A percentile compares a stretch with the other conserved stretches of the same genome.
Evolutionary conservation across 1,140 invertebrate genomes (phyloP).

Genomic region (Potamilus streckersoni): DNA sequence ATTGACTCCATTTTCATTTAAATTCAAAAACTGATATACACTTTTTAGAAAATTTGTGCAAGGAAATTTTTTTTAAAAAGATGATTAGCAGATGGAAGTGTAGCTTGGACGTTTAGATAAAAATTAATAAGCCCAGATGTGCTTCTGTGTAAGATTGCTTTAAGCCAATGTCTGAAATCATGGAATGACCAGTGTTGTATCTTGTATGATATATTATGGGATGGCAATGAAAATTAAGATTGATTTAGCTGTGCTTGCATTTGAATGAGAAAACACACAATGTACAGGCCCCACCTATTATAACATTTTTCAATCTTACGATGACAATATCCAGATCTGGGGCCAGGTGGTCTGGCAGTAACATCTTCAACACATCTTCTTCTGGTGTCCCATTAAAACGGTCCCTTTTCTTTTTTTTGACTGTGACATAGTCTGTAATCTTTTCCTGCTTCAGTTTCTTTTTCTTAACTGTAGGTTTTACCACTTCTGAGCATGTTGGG

Average conservation of each 20-base stretch:
- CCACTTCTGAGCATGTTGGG: too few relatives aligned
- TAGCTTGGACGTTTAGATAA: too few relatives aligned
- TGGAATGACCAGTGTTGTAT: not conserved
- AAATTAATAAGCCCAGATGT: too few relatives aligned
- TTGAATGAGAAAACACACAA: not conserved
- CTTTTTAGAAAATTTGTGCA: too few relatives aligned
- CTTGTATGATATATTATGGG: not conserved
- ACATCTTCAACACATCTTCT: slow-evolving; percentile 93
- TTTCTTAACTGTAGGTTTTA: too few relatives aligned
- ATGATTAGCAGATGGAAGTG: too few relatives aligned
- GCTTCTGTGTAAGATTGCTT: not conserved
- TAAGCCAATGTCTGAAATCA: not conserved
- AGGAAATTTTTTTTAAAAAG: too few relatives aligned
- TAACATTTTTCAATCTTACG: slow-evolving; percentile 77
- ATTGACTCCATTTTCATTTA: too few relatives aligned
- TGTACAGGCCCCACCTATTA: not conserved
- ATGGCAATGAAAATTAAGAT: not conserved
- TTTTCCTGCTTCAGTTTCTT: slow-evolving; percentile 67
- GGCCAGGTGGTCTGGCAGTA: slow-evolving; percentile 91
- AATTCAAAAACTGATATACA: too few relatives aligned
- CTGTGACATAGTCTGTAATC: slow-evolving; percentile 67
- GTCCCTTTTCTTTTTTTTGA: slow-evolving; percentile 94
- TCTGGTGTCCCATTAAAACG: slow-evolving; percentile 97
- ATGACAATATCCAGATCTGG: slow-evolving; percentile 97
- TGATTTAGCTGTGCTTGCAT: not conserved